Evolutionary conservation across 2,888 invertebrate species (phyloP).

Genomic region (Apantesis nais): DNA sequence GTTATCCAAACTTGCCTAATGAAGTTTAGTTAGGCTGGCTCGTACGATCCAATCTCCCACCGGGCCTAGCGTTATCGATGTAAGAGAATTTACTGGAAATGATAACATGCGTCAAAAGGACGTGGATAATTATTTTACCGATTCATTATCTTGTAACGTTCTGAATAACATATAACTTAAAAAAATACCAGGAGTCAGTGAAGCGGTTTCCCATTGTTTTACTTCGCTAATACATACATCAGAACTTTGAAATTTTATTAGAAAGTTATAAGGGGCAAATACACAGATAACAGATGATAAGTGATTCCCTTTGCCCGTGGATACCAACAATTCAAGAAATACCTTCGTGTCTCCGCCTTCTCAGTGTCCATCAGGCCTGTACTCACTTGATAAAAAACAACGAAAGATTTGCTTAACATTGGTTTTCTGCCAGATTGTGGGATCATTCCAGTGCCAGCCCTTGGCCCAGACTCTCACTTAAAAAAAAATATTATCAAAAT

Average conservation of each 20-base stretch:
- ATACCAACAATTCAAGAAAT: no score
- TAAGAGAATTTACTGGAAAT: conserved; percentile 40
- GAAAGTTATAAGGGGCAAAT: no score
- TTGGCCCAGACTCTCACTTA: not conserved
- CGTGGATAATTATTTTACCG: not conserved
- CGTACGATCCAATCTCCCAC: conserved; percentile 73
- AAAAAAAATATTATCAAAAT: not conserved
- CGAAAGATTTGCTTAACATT: not conserved
- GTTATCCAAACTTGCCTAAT: conserved; percentile 74
- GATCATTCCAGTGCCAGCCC: no score
- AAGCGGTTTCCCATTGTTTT: no score
- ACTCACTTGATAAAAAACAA: not conserved
- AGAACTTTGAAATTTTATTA: no score
- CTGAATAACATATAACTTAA: not conserved
- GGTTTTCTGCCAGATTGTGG: no score
- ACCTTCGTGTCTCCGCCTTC: no score
- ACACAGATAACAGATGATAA: no score
- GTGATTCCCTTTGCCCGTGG: no score
- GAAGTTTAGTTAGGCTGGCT: conserved; percentile 76
- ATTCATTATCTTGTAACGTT: no score
- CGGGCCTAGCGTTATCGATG: conserved; percentile 50
- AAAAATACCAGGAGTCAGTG: no score
- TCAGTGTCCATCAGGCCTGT: not conserved
- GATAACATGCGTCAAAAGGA: conserved; percentile 23
- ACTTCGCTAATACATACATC: no score